phyloP scores from a whole-genome alignment of 2,888 invertebrate genomes.

The Stenodera caucasica region DNA sequence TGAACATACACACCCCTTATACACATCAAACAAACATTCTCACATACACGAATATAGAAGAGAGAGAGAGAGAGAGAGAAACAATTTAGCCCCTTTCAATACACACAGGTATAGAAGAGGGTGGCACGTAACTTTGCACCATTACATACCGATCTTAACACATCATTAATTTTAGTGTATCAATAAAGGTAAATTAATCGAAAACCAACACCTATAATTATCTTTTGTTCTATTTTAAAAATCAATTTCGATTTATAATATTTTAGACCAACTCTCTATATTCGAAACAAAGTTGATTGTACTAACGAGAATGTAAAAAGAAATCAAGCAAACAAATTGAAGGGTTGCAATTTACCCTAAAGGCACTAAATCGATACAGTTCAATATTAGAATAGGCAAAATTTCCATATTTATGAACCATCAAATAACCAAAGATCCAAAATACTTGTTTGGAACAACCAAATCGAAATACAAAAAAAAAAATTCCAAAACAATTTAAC shows the following conservation, averaged over 20 bases:
- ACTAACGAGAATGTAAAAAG: constrained; percentile 3
- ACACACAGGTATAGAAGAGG: not conserved
- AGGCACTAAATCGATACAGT: constrained; percentile 3
- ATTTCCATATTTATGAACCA: constrained; percentile 4
- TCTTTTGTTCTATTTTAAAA: too few relatives aligned
- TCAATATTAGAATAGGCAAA: not conserved
- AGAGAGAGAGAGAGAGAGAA: not conserved
- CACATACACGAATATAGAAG: not conserved
- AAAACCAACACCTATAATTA: constrained; percentile 5
- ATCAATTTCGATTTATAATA: too few relatives aligned
- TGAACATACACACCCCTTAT: not conserved
- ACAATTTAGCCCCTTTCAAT: not conserved
- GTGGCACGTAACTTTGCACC: constrained; percentile 9
- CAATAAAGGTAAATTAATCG: not conserved
- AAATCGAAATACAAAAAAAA: too few relatives aligned
- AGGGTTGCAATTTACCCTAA: constrained; percentile 5
- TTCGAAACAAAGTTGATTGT: not conserved
- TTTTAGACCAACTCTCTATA: not conserved
- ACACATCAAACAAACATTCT: not conserved
- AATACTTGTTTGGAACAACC: not conserved
- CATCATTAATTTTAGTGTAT: constrained; percentile 8
- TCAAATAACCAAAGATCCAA: not conserved
- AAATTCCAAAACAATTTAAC: too few relatives aligned
- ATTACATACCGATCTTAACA: not conserved
- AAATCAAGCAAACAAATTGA: constrained; percentile 5